Evolutionary conservation across 1,140 invertebrate genomes (phyloP).

Genomic region (Drosophila tristis): DNA sequence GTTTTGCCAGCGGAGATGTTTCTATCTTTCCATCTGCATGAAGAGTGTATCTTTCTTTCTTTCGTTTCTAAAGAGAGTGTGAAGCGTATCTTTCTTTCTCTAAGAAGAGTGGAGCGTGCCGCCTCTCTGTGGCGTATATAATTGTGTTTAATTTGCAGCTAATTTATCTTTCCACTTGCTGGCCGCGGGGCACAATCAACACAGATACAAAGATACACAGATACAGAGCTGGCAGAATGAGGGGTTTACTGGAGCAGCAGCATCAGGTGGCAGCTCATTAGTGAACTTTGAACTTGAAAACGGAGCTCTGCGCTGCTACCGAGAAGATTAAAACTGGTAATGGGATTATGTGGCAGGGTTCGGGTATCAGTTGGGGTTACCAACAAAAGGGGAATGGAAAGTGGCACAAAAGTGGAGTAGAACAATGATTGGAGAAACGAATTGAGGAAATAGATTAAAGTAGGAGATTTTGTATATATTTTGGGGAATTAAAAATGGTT

Average conservation of each 20-base stretch:
- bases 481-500: too few relatives aligned
- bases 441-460: too few relatives aligned
- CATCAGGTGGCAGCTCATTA: constrained; percentile 37
- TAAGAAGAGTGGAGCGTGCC: constrained; percentile 39
- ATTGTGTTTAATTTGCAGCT: constrained; percentile 72
- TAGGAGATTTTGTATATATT: too few relatives aligned
- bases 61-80: neutral
- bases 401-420: too few relatives aligned
- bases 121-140: constrained; percentile 46
- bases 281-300: constrained; percentile 66
- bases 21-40: too few relatives aligned
- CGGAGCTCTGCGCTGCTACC: constrained; percentile 6
- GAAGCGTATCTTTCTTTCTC: too few relatives aligned
- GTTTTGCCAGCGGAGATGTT: constrained; percentile 54
- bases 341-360: constrained; percentile 4
- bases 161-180: constrained; percentile 71
- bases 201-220: too few relatives aligned
- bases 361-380: neutral
- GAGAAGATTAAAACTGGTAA: constrained; percentile 14
- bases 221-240: constrained; percentile 13
- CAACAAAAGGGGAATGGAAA: neutral
- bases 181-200: constrained; percentile 11
- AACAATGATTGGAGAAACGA: too few relatives aligned
- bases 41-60: neutral
- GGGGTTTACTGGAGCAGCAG: constrained; percentile 45